phyloP scores from a whole-genome alignment of 37 sponge, comb jelly and placozoan species.

The Agelas oroides region DNA sequence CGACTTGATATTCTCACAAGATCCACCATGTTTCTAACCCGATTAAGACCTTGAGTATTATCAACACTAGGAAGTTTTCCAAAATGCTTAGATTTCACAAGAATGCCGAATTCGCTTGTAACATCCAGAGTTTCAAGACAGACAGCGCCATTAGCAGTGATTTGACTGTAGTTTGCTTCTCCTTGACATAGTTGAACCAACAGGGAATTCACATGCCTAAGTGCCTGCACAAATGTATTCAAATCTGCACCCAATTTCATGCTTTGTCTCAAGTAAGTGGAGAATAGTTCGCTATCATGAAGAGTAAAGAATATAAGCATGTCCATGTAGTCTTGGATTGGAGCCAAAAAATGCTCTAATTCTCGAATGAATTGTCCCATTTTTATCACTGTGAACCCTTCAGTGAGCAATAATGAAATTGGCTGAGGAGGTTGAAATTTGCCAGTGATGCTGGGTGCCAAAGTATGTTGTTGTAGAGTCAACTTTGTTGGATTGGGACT shows the following conservation, averaged over 20 bases:
- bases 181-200: no score
- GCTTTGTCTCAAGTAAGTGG: no score
- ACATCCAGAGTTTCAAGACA: slow-evolving; percentile 11
- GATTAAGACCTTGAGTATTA: slow-evolving; percentile 18
- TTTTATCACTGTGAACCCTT: slow-evolving; percentile 3
- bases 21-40: slow-evolving; percentile 49
- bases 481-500: neutral
- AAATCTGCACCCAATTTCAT: no score
- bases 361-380: slow-evolving; percentile 9
- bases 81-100: neutral
- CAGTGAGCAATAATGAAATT: slow-evolving; percentile 6
- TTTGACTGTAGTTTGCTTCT: no score
- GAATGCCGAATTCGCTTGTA: slow-evolving; percentile 37
- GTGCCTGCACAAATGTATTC: no score
- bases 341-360: slow-evolving; percentile 18
- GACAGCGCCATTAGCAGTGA: no score
- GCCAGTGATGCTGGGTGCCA: slow-evolving; percentile 17
- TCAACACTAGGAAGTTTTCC: no score
- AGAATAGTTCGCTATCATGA: slow-evolving; percentile 51
- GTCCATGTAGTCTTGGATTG: slow-evolving; percentile 25
- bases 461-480: neutral
- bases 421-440: slow-evolving; percentile 51
- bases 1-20: slow-evolving; percentile 46
- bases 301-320: slow-evolving; percentile 64
- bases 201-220: no score